Conservation (phyloP, 2,888 invertebrate species). For the Tortricodes alternella region DNA sequence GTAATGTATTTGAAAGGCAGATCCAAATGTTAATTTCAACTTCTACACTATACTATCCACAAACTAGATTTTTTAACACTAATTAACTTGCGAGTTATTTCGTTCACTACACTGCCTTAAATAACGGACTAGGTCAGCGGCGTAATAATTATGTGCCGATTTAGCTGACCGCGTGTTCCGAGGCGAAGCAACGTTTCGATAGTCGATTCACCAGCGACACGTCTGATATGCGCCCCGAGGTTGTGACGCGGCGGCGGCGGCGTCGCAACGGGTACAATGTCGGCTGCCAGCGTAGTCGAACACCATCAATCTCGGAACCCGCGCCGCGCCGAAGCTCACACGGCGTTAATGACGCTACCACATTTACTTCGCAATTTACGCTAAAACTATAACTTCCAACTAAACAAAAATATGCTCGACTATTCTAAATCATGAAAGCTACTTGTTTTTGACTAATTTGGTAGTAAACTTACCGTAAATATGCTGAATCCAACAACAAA, state of each 20-base stretch:
- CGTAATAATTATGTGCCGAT: conserved; percentile 33
- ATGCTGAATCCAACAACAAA: conserved; percentile 81
- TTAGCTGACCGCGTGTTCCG: conserved; percentile 26
- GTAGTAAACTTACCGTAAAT: conserved; percentile 72
- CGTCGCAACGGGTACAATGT: conserved; percentile 65
- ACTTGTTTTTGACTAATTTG: conserved; percentile 45
- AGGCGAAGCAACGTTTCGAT: conserved; percentile 53
- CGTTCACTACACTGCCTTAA: conserved; percentile 40
- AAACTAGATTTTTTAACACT: conserved; percentile 6
- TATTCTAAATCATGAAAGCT: conserved; percentile 36
- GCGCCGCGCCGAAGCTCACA: conserved; percentile 54
- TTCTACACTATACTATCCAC: conserved; percentile 7
- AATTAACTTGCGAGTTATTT: conserved; percentile 7
- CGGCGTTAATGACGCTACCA: conserved; percentile 69
- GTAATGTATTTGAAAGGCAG: neutral
- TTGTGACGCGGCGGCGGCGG: conserved; percentile 75
- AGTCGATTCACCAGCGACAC: conserved; percentile 57
- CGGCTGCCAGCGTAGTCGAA: conserved; percentile 58
- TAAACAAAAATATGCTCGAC: conserved; percentile 36
- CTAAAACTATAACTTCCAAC: conserved; percentile 32
- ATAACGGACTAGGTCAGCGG: conserved; percentile 47
- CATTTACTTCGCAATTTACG: conserved; percentile 46
- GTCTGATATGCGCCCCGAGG: conserved; percentile 60
- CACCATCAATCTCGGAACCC: conserved; percentile 49
- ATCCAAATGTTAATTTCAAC: conserved; percentile 3